These are phyloP conservation scores for Caenorhabditis afra DNA, from an alignment of 2,888 invertebrate genomes.

Conservation along the genomic window DNA sequence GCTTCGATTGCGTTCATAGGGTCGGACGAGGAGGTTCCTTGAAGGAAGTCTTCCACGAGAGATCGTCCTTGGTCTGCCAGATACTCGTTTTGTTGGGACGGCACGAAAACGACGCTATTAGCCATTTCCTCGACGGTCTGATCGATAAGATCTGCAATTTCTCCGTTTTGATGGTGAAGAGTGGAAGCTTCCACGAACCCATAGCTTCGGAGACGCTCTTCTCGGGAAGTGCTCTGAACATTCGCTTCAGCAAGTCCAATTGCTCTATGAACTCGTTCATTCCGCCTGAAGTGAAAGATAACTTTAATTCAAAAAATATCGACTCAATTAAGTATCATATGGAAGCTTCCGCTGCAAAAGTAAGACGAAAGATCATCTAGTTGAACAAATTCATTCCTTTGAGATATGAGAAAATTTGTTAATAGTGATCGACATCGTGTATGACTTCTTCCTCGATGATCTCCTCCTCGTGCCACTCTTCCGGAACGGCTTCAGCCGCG, in stretches of 20 bases:
- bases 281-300: not conserved
- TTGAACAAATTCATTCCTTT: not conserved
- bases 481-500: conserved; percentile 3
- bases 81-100: not conserved
- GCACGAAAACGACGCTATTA: conserved; percentile 7
- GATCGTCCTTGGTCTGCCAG: conserved; percentile 28
- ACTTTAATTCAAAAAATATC: not conserved
- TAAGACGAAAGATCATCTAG: too few species aligned
- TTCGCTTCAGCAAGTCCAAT: conserved; percentile 15
- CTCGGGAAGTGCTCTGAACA: conserved; percentile 13
- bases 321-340: too few species aligned
- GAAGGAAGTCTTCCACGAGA: conserved; percentile 9
- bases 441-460: conserved; percentile 45
- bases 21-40: not conserved
- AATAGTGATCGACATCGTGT: conserved; percentile 9
- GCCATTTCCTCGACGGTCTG: conserved; percentile 32
- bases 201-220: conserved; percentile 15
- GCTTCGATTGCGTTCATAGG: too few species aligned
- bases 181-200: conserved; percentile 11
- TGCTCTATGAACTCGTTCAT: conserved; percentile 37
- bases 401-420: not conserved
- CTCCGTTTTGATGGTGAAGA: too few species aligned
- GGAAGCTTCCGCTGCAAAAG: not conserved
- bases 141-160: conserved; percentile 7
- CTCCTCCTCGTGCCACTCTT: conserved; percentile 33